These are phyloP conservation scores for Vicugna pacos DNA, from an alignment of 2,113 vertebrate genomes.

Conservation along the genomic window DNA sequence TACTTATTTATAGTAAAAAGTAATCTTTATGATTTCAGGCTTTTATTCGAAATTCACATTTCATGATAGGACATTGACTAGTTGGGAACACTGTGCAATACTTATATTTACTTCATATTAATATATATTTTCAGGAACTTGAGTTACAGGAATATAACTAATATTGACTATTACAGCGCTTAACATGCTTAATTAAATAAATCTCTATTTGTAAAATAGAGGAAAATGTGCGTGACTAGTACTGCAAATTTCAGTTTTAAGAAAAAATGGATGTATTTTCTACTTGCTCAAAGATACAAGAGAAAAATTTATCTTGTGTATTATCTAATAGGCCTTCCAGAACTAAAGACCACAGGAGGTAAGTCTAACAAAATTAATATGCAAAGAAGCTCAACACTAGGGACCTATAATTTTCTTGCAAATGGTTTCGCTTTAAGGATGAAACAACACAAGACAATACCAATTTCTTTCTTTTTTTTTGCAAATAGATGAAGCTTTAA, in stretches of 20 bases:
- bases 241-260: slow-evolving; percentile 86
- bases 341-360: slow-evolving; percentile 95
- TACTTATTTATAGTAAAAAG: not conserved
- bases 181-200: slow-evolving; percentile 83
- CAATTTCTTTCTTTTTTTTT: slow-evolving; percentile 90
- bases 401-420: slow-evolving; percentile 98
- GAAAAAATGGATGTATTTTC: slow-evolving; percentile 85
- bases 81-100: not conserved
- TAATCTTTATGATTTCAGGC: slow-evolving; percentile 21
- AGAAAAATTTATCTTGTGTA: slow-evolving; percentile 90
- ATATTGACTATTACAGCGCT: slow-evolving; percentile 76
- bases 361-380: slow-evolving; percentile 99
- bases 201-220: slow-evolving; percentile 82
- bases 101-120: slow-evolving; percentile 71
- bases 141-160: slow-evolving; percentile 76
- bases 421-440: slow-evolving; percentile 97
- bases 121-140: slow-evolving; percentile 68
- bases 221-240: slow-evolving; percentile 70
- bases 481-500: slow-evolving; percentile 92
- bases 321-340: slow-evolving; percentile 94
- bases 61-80: not conserved
- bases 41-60: slow-evolving; percentile 34
- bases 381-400: slow-evolving; percentile 96
- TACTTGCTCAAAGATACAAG: slow-evolving; percentile 86
- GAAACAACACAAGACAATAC: slow-evolving; percentile 95